Percentiles rank a stretch among this genome's conserved stretches.
These are phyloP conservation scores for Clupea harengus DNA, from an alignment of 2,113 vertebrate species.

Conservation along the genomic window DNA sequence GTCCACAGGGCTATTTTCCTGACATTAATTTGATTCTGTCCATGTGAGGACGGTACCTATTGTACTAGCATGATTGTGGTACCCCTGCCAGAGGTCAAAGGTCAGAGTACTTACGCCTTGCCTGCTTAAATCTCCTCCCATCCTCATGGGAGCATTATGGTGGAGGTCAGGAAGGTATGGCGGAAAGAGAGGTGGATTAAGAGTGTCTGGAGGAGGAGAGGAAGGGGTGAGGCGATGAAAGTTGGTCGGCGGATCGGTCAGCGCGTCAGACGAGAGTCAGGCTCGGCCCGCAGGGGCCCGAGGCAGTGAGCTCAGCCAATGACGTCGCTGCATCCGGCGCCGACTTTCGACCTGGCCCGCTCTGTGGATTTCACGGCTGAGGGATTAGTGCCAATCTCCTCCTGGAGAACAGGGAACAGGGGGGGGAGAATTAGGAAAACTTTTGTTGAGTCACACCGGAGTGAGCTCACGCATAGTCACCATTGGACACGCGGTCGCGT, in stretches of 20 bases:
- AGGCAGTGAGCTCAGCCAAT: slow-evolving; percentile 62
- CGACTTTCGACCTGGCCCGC: slow-evolving; percentile 55
- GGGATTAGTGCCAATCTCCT: slow-evolving; percentile 68
- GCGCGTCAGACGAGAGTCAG: slow-evolving; percentile 24
- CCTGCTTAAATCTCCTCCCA: too few relatives aligned
- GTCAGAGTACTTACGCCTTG: too few relatives aligned
- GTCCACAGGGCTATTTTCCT: too few relatives aligned
- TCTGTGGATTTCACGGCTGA: slow-evolving; percentile 56
- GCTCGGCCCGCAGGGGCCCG: slow-evolving; percentile 55
- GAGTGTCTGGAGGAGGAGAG: slow-evolving; percentile 13
- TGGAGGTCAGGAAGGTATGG: too few relatives aligned
- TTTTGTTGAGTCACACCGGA: slow-evolving; percentile 26
- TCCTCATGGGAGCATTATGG: too few relatives aligned
- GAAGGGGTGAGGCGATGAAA: background rate
- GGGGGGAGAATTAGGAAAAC: slow-evolving; percentile 48
- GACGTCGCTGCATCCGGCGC: slow-evolving; percentile 43
- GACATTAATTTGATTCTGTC: too few relatives aligned
- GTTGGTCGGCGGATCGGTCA: background rate
- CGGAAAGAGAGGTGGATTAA: background rate
- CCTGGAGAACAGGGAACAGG: slow-evolving; percentile 47
- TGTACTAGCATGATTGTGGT: too few relatives aligned
- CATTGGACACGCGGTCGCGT: slow-evolving; percentile 1
- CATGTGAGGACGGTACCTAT: too few relatives aligned
- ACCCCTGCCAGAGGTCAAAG: too few relatives aligned
- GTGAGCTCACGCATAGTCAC: background rate